phyloP scores from a whole-genome alignment of 2,113 vertebrate species.

The Paramisgurnus dabryanus region DNA sequence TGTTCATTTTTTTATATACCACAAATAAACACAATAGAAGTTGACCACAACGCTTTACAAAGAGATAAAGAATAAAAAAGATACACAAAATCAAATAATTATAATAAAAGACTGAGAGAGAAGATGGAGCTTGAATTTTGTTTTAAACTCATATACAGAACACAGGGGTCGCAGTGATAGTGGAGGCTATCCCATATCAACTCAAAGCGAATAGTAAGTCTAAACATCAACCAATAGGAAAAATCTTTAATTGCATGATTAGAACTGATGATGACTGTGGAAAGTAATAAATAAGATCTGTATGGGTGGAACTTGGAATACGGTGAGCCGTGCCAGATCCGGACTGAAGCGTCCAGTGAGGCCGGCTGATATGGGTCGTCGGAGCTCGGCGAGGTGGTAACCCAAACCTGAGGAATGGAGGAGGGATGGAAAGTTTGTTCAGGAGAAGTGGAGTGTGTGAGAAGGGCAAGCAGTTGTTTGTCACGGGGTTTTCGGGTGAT shows the following conservation, averaged over 20 bases:
- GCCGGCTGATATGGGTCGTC: slow-evolving; percentile 35
- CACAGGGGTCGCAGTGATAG: too few relatives aligned
- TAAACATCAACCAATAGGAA: not conserved
- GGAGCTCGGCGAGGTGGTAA: slow-evolving; percentile 53
- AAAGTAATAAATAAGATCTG: not conserved
- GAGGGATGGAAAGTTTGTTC: slow-evolving; percentile 67
- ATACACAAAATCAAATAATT: too few relatives aligned
- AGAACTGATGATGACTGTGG: not conserved
- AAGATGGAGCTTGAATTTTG: too few relatives aligned
- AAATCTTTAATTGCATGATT: not conserved
- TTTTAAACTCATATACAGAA: too few relatives aligned
- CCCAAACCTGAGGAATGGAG: slow-evolving; percentile 46
- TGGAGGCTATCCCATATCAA: too few relatives aligned
- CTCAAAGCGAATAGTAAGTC: too few relatives aligned
- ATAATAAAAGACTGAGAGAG: too few relatives aligned
- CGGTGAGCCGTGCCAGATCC: not conserved
- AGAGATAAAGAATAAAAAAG: too few relatives aligned
- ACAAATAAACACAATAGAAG: too few relatives aligned
- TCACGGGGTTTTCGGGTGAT: slow-evolving; percentile 53
- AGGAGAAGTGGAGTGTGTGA: slow-evolving; percentile 61
- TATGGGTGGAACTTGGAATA: not conserved
- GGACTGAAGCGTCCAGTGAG: not conserved
- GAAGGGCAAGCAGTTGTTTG: slow-evolving; percentile 72
- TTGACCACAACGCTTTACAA: too few relatives aligned
- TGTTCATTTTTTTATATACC: too few relatives aligned